Base-by-base conservation (phyloP, 2,113 vertebrate species). In the Carlito syrichta region DNA sequence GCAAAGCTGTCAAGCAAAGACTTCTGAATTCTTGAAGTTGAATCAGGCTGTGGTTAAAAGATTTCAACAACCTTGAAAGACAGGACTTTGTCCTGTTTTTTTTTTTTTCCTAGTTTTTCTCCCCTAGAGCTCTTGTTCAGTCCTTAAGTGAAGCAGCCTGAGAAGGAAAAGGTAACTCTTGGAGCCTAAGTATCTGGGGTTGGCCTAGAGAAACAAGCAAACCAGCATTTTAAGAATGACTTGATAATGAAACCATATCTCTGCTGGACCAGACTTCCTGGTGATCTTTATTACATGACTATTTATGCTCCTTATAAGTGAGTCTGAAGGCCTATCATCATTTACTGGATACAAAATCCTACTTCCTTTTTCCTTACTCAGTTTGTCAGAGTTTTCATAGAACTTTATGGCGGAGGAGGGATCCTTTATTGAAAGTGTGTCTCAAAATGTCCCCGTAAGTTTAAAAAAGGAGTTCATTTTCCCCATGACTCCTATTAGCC, bases 11-110 rank as follows among this genome's bases (percentile, higher is more conserved):
- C 76, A 78, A 89, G 56, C 35, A 63, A 50, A 71, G 43, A 81
- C 38, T 93, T 93, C 71, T 66, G 82, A 95, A 92, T 71, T 35
- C 38, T 93, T 91, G 76, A 91, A 78, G 35, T 38, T 89, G 25
- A 85, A 92, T 56, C 60, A 63, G 50, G 32, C 20, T 71, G 35
- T 93, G 43, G 73, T 69, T 85, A n/a, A 92, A 90, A n/a, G 69
- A 54, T 58, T 82, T 94, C 56, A 93, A 19, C 17, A 52, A 48
- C 40, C 45, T 88, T 48, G 35, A 60, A 90, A 87, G n/a, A 94
- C 1, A 38, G 20, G 58, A 1, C 17, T 45, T 69, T 74, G 22
- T 16, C 25, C 19, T 32, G n/a, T n/a, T 62, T 73, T 0, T 25
- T 35, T 35, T 60, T 9, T 48, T 45, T 60, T 6, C 30, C 20